Conservation (phyloP, 1,140 invertebrate species). For the Cydia fagiglandana region DNA sequence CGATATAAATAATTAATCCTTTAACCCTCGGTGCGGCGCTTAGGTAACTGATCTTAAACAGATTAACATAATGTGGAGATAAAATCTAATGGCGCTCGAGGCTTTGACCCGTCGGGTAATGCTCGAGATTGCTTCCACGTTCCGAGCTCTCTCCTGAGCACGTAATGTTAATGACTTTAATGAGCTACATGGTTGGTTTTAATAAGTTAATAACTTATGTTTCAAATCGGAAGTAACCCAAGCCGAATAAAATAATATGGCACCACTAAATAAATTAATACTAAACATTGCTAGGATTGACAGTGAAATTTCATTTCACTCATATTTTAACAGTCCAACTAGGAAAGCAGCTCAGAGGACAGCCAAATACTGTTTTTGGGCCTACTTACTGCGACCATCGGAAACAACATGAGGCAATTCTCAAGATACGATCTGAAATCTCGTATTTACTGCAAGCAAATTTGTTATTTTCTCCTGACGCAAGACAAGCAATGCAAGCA, state of each 20-base stretch:
- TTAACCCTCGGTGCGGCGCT: background rate
- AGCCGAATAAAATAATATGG: too few species aligned
- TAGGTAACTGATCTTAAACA: background rate
- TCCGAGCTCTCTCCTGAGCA: conserved; percentile 3
- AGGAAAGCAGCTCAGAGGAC: too few species aligned
- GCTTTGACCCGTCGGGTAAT: conserved; percentile 4
- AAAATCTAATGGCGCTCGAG: background rate
- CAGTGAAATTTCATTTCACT: too few species aligned
- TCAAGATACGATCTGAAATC: background rate
- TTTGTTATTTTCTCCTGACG: background rate
- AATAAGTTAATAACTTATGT: too few species aligned
- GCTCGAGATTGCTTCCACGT: conserved; percentile 18
- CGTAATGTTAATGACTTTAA: background rate
- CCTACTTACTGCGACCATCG: too few species aligned
- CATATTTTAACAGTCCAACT: too few species aligned
- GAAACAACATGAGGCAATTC: too few species aligned
- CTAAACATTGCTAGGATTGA: too few species aligned
- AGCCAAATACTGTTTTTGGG: too few species aligned
- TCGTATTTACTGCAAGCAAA: background rate
- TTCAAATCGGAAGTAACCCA: too few species aligned
- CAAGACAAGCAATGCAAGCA: background rate
- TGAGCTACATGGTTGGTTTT: background rate
- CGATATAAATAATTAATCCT: too few species aligned
- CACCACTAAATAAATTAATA: too few species aligned
- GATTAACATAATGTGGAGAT: background rate